Evolutionary conservation across 2,888 invertebrate species (phyloP).

Genomic region (Spodoptera exigua): DNA sequence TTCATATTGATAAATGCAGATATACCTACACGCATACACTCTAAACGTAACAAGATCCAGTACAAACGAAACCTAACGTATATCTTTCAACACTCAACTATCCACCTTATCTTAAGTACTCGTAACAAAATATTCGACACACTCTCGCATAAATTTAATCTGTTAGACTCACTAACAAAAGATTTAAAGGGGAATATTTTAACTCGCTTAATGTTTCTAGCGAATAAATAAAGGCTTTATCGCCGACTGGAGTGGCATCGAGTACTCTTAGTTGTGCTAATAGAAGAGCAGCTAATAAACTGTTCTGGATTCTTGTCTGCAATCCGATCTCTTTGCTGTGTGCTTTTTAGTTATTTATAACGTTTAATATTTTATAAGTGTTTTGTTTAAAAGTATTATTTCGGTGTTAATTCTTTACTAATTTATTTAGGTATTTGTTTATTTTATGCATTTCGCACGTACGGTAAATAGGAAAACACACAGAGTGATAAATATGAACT

Average conservation of each 20-base stretch:
- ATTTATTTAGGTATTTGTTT: not conserved
- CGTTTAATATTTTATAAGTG: conserved; percentile 12
- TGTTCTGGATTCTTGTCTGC: conserved; percentile 45
- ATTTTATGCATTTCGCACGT: not conserved
- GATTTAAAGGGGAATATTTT: conserved; percentile 56
- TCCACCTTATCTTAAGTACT: conserved; percentile 18
- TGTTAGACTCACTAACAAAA: conserved; percentile 42
- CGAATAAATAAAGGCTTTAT: conserved; percentile 56
- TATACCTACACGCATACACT: no score
- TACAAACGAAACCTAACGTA: not conserved
- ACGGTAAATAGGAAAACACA: no score
- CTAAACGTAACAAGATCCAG: not conserved
- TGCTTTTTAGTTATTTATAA: conserved; percentile 26
- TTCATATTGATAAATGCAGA: no score
- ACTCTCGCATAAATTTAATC: conserved; percentile 46
- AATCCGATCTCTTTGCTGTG: conserved; percentile 42
- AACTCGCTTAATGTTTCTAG: conserved; percentile 51
- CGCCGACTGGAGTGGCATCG: conserved; percentile 50
- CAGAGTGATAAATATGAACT: no score
- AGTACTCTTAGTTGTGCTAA: conserved; percentile 53
- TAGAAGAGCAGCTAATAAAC: conserved; percentile 54
- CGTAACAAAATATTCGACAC: conserved; percentile 41
- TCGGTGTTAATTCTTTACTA: no score
- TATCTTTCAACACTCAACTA: conserved; percentile 15
- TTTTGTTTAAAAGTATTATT: not conserved